phyloP scores from a whole-genome alignment of 1,140 invertebrate species.

The Tetraneura akinire region DNA sequence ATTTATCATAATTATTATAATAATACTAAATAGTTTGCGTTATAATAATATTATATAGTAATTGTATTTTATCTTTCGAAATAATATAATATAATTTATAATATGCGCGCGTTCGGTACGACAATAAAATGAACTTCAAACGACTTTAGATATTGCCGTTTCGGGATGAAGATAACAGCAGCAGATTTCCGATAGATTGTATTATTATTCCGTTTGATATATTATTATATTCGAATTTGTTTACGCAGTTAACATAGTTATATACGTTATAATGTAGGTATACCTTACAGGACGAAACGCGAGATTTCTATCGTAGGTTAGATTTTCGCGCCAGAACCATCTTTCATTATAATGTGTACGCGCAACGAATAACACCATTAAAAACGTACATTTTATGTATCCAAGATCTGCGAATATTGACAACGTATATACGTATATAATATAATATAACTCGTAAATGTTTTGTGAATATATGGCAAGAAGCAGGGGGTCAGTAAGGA shows the following conservation, averaged over 20 bases:
- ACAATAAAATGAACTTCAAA: background rate
- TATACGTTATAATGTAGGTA: too few relatives aligned
- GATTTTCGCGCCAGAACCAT: background rate
- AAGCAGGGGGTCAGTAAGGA: constrained; percentile 19
- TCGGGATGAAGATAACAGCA: background rate
- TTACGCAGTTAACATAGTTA: constrained; percentile 1
- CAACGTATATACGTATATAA: too few relatives aligned
- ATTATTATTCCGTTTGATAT: constrained; percentile 8
- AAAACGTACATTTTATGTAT: background rate
- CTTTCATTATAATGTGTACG: background rate
- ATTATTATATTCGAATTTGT: background rate
- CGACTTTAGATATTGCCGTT: background rate
- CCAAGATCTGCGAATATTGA: background rate
- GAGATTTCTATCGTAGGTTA: background rate
- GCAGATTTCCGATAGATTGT: background rate
- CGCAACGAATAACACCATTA: background rate
- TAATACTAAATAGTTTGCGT: background rate
- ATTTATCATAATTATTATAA: too few relatives aligned
- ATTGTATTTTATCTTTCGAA: too few relatives aligned
- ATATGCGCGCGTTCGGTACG: background rate
- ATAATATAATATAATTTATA: background rate
- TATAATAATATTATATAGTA: too few relatives aligned
- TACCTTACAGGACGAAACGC: background rate
- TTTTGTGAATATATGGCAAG: background rate
- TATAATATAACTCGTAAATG: background rate